Conservation (phyloP, 2,113 vertebrate species). For the Corythaixoides concolor region DNA sequence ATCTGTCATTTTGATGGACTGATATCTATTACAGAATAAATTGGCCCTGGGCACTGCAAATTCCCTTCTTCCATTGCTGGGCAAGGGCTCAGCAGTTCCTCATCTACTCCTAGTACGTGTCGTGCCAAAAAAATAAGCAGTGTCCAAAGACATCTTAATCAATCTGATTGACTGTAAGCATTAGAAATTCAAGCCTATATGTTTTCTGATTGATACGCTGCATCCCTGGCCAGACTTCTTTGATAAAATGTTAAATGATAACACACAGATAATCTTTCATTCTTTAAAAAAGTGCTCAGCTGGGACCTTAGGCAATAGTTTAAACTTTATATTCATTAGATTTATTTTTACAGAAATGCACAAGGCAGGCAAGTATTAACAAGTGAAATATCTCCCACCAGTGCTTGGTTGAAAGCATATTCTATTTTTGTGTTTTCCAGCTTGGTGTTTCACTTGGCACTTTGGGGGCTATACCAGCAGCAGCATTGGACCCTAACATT, state of each 20-base stretch:
- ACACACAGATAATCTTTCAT: neutral
- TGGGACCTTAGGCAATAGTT: neutral
- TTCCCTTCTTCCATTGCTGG: neutral
- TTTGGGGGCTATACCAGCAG: conserved; percentile 80
- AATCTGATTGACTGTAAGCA: neutral
- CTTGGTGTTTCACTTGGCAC: conserved; percentile 87
- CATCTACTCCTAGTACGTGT: neutral
- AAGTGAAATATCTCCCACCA: neutral
- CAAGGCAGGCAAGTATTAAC: neutral
- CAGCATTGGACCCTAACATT: conserved; percentile 80
- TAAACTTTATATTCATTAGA: neutral
- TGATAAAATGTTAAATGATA: neutral
- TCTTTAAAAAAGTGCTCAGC: neutral
- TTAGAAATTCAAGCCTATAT: neutral
- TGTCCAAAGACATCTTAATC: neutral
- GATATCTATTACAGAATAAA: neutral
- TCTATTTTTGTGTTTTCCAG: conserved; percentile 48
- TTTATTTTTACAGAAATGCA: neutral
- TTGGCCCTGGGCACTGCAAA: neutral
- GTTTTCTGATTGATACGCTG: neutral
- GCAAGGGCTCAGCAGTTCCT: neutral
- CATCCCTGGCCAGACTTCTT: neutral
- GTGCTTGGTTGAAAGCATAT: neutral
- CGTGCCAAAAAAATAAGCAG: neutral
- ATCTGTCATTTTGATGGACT: neutral